Evolutionary conservation across 2,888 invertebrate genomes (phyloP).

Genomic region (Byasa hedistus): DNA sequence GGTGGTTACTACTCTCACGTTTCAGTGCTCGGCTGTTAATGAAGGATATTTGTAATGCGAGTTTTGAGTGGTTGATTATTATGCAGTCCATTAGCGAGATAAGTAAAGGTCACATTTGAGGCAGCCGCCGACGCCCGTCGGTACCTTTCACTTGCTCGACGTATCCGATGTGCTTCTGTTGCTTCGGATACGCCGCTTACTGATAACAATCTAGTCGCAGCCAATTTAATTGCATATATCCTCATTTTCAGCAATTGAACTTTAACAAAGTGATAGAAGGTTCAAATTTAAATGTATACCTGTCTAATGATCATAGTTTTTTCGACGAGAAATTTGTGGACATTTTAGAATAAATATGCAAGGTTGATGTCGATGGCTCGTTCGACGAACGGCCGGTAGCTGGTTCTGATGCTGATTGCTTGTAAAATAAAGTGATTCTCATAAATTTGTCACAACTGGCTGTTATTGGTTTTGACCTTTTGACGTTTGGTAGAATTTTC

Average conservation of each 20-base stretch:
- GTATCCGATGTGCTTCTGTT: conserved; percentile 37
- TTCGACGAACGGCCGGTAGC: conserved; percentile 18
- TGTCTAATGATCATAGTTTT: conserved; percentile 9
- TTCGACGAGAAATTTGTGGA: conserved; percentile 6
- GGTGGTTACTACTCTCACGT: not conserved
- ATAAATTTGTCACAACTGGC: conserved; percentile 19
- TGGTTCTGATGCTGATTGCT: conserved; percentile 19
- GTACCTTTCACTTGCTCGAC: conserved; percentile 33
- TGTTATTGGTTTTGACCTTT: conserved; percentile 12
- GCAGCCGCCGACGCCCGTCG: conserved; percentile 28
- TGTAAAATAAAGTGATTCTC: conserved; percentile 15
- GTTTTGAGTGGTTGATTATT: conserved; percentile 41
- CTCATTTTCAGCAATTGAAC: not conserved
- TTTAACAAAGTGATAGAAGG: not conserved
- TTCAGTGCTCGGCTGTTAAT: conserved; percentile 7
- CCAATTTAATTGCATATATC: conserved; percentile 11
- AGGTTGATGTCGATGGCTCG: conserved; percentile 5
- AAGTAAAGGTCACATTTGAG: conserved; percentile 57
- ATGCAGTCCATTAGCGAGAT: conserved; percentile 55
- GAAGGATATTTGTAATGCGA: conserved; percentile 50
- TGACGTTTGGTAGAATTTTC: not conserved
- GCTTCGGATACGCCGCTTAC: conserved; percentile 21
- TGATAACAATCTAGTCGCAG: conserved; percentile 21
- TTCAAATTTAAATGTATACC: not conserved
- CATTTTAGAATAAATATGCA: conserved; percentile 7